Conservation (phyloP, 2,888 invertebrate genomes). For the Macrosiphum euphorbiae region DNA sequence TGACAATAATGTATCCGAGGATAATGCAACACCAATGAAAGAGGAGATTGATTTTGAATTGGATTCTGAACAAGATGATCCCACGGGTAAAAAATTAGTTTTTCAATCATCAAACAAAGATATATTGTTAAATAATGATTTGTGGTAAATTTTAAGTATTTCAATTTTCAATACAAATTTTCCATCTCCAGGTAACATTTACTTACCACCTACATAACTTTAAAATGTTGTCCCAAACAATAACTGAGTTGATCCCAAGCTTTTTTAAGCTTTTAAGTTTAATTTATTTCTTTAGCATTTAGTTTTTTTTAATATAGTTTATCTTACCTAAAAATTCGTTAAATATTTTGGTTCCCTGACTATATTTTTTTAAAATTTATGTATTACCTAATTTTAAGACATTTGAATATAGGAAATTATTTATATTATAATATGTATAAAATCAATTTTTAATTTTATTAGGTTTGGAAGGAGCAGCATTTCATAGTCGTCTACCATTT, state of each 20-base stretch:
- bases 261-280: neutral
- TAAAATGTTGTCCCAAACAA: neutral
- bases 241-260: neutral
- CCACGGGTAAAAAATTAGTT: constrained; percentile 70
- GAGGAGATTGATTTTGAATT: constrained; percentile 70
- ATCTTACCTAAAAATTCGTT: neutral
- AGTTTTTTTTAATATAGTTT: neutral
- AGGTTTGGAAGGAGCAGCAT: constrained; percentile 92
- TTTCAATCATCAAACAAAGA: neutral
- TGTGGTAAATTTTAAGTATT: neutral
- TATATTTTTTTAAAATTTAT: neutral
- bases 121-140: neutral
- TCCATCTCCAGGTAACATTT: neutral
- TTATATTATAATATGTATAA: constrained; percentile 16
- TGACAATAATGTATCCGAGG: constrained; percentile 53
- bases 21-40: constrained; percentile 66
- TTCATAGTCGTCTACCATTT: constrained; percentile 92
- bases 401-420: neutral
- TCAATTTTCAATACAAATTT: neutral
- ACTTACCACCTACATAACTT: neutral
- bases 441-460: neutral
- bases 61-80: constrained; percentile 74
- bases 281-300: neutral
- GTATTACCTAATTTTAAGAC: neutral
- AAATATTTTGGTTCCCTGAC: neutral